These are phyloP conservation scores for Parazoanthus darwini DNA, from an alignment of 92 coral and sea anemone genomes.

Conservation along the genomic window DNA sequence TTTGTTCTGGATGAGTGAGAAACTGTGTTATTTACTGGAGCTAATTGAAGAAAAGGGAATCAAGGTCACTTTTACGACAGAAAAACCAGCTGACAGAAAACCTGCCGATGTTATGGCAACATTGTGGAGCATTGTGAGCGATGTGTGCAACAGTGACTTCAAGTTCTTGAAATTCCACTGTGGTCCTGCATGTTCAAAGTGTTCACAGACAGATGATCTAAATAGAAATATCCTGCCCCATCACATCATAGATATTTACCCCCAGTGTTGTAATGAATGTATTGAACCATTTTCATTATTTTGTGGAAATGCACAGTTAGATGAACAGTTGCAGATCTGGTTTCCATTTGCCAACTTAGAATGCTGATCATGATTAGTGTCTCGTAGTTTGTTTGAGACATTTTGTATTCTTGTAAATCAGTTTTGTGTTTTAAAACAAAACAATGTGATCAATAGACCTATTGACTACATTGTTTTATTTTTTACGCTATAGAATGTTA, in stretches of 20 bases:
- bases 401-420: too few species aligned
- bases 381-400: too few species aligned
- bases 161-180: conserved; percentile 32
- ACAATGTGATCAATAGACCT: too few species aligned
- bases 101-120: conserved; percentile 18
- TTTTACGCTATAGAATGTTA: too few species aligned
- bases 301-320: background rate
- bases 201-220: background rate
- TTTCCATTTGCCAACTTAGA: background rate
- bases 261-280: background rate
- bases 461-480: too few species aligned
- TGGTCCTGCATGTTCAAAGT: conserved; percentile 34
- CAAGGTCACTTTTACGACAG: conserved; percentile 1
- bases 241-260: conserved; percentile 1
- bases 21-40: conserved; percentile 7
- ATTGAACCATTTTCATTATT: background rate
- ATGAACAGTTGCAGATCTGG: background rate
- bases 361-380: too few species aligned
- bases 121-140: conserved; percentile 31
- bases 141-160: conserved; percentile 32
- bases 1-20: conserved; percentile 15
- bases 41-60: conserved; percentile 3
- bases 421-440: too few species aligned
- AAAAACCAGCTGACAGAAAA: background rate
- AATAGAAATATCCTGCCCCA: background rate